phyloP scores from a whole-genome alignment of 2,797 vertebrate species.

The Lepus townsendii region DNA sequence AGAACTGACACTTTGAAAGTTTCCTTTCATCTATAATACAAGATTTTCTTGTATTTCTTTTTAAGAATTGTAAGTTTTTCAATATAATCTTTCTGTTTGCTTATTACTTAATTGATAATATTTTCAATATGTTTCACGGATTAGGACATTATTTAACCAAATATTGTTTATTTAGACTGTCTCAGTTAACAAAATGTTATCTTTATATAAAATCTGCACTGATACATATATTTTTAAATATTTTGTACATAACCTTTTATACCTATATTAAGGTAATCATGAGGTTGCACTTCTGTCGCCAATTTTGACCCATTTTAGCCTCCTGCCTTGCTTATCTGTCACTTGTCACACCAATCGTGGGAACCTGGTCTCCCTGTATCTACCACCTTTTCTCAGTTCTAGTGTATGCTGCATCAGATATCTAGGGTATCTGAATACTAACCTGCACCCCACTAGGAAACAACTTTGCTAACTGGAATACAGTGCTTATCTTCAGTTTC shows the following conservation, averaged over 20 bases:
- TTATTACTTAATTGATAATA: not conserved
- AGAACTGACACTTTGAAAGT: not conserved
- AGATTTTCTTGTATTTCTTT: not conserved
- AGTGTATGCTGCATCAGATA: too few relatives aligned
- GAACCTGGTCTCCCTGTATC: not conserved
- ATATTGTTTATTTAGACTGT: not conserved
- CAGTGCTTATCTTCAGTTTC: not conserved
- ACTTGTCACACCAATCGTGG: not conserved
- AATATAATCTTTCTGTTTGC: not conserved
- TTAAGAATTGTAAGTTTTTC: constrained; percentile 1
- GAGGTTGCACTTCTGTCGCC: not conserved
- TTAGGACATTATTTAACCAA: not conserved
- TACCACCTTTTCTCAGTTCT: not conserved
- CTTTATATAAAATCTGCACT: not conserved
- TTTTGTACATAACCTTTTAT: not conserved
- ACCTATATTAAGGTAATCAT: not conserved
- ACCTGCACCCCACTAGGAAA: not conserved
- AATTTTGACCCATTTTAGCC: not conserved
- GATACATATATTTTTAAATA: not conserved
- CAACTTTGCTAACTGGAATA: not conserved
- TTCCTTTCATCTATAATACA: not conserved
- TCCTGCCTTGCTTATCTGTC: not conserved
- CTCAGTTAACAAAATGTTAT: not conserved
- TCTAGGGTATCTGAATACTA: not conserved
- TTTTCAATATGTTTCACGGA: not conserved